A percentile compares a stretch with the other conserved stretches of the same genome.
These are phyloP conservation scores for Pachyramphus minor DNA, from an alignment of 2,113 vertebrate genomes.

Conservation along the genomic window DNA sequence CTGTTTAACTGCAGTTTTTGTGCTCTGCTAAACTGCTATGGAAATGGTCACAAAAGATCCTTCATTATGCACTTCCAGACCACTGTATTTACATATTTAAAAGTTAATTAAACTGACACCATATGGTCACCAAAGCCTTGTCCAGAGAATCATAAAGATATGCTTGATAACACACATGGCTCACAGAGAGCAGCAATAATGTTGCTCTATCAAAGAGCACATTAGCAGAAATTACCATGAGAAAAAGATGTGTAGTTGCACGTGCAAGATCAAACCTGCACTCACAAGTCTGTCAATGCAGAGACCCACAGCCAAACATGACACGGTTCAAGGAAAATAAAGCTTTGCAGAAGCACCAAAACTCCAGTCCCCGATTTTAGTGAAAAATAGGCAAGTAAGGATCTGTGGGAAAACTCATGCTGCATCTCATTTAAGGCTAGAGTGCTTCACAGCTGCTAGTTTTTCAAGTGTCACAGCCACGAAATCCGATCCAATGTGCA, in stretches of 20 bases:
- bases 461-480: conserved; percentile 45
- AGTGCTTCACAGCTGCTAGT: conserved; percentile 15
- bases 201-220: neutral
- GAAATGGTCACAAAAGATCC: neutral
- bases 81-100: neutral
- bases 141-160: conserved; percentile 7
- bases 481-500: conserved; percentile 19
- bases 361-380: neutral
- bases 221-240: neutral
- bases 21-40: neutral
- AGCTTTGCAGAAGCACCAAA: neutral
- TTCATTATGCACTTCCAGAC: neutral
- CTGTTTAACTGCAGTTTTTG: neutral
- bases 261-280: neutral
- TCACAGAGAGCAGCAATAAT: neutral
- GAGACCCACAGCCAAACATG: neutral
- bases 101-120: conserved; percentile 35
- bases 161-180: neutral
- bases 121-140: conserved; percentile 18
- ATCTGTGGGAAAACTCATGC: conserved; percentile 27
- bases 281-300: neutral
- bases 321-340: neutral
- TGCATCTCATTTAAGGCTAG: conserved; percentile 31
- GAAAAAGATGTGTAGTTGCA: neutral
- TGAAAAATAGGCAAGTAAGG: neutral